Base-by-base conservation (phyloP, 2,888 invertebrate species). In the Erebia aethiops region DNA sequence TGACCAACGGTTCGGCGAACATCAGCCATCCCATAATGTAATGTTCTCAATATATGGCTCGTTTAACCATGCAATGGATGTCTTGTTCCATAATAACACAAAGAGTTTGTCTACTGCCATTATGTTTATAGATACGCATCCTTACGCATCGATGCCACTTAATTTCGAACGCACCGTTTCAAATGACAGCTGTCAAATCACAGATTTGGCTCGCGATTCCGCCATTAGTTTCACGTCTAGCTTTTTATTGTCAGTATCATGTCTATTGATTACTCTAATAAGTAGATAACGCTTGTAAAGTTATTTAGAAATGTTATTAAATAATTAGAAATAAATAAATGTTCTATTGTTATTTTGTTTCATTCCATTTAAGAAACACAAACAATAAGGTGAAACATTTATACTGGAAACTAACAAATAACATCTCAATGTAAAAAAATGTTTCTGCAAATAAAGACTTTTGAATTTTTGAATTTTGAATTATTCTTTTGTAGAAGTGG, bases 21-120 rank as follows among this genome's bases (percentile, higher is more conserved):
- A 92, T 66, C 84, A 86, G 11, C 87, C 89, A 0, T 90, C 91
- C 79, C 93, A 94, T 16, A 95, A 94, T 0, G 93, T 94, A 0
- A 94, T 96, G 75, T 96, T 97, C 78, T 94, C 95, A 0, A 91
- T 97, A 87, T 97, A 95, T 75, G 96, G 96, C 0, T 85, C 94
- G 0, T 97, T 94, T 78, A 96, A 97, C 76, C 95, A 94, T 54
- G 85, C 94, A 74, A 87, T 88, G 26, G 93, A 96, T 80, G 88
- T 97, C 0, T 86, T 97, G 54, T 97, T 97, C 80, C 95, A 95
- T 73, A 94, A 95, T 79, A 92, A 89, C 11, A 95, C 95, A 0
- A 88, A 83, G 73, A 82, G 70, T 63, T 77, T 94, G 49, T 84
- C 82, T 0, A 86, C 90, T 0, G 80, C 82, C 10, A 77, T 77